A percentile compares a stretch with the other conserved stretches of the same genome.
Conservation (phyloP, 2,888 invertebrate species). For the Cataglyphis altisquamis region DNA sequence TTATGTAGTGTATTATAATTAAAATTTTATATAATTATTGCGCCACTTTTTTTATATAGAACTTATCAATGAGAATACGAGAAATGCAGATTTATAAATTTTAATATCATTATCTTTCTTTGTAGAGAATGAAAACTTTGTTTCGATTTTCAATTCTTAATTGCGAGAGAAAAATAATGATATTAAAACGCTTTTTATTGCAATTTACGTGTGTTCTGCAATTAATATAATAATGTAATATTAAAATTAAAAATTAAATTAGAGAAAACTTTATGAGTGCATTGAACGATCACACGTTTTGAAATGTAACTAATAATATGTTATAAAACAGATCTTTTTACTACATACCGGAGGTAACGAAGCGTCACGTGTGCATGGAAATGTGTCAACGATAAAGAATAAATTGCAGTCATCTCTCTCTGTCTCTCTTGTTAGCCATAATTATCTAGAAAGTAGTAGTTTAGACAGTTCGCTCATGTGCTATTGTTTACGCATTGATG, state of each 20-base stretch:
- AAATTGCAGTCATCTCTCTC: slow-evolving; percentile 38
- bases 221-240: not conserved
- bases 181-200: not conserved
- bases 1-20: not conserved
- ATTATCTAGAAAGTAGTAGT: slow-evolving; percentile 50
- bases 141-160: not conserved
- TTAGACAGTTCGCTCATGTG: slow-evolving; percentile 24
- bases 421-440: slow-evolving; percentile 16
- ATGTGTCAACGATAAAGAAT: slow-evolving; percentile 54
- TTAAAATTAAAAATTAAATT: slow-evolving; percentile 9
- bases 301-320: slow-evolving; percentile 3
- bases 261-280: not conserved
- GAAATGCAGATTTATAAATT: not conserved
- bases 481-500: slow-evolving; percentile 53
- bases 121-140: not conserved
- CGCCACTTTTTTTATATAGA: not conserved
- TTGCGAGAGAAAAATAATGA: not conserved
- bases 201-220: not conserved
- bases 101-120: not conserved
- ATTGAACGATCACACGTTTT: not conserved
- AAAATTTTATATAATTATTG: not conserved
- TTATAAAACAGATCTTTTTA: slow-evolving; percentile 37
- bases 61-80: not conserved
- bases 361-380: slow-evolving; percentile 44
- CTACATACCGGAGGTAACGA: slow-evolving; percentile 17